These are phyloP conservation scores for Ecdyonurus torrentis DNA, from an alignment of 2,888 invertebrate species.

Conservation along the genomic window DNA sequence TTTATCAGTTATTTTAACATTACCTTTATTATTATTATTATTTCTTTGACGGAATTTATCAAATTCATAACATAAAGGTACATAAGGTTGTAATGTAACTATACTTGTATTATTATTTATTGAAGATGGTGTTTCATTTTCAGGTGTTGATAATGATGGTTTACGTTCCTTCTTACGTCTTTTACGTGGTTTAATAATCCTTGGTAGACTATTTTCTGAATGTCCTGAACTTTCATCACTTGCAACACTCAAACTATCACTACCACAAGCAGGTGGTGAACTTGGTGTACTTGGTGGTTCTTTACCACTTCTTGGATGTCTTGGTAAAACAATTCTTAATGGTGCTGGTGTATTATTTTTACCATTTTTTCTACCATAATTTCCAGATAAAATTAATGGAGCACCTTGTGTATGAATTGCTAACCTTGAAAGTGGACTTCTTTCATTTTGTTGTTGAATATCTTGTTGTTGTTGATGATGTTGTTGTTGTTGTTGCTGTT, in stretches of 20 bases:
- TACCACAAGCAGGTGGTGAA: slow-evolving; percentile 25
- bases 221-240: slow-evolving; percentile 60
- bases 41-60: neutral
- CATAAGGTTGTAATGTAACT: slow-evolving; percentile 30
- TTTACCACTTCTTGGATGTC: slow-evolving; percentile 18
- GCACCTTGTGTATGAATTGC: slow-evolving; percentile 73
- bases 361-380: slow-evolving; percentile 34
- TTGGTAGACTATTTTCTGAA: slow-evolving; percentile 61
- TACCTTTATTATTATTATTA: neutral
- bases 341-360: slow-evolving; percentile 16
- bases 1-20: slow-evolving; percentile 17
- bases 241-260: slow-evolving; percentile 53
- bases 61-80: slow-evolving; percentile 25
- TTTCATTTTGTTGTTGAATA: slow-evolving; percentile 19
- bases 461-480: slow-evolving; percentile 13
- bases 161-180: slow-evolving; percentile 79
- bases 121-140: slow-evolving; percentile 4
- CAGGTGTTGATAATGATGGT: slow-evolving; percentile 29
- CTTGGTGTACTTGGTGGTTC: slow-evolving; percentile 12
- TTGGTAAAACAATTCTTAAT: slow-evolving; percentile 9
- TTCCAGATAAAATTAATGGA: slow-evolving; percentile 58
- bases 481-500: slow-evolving; percentile 14
- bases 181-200: slow-evolving; percentile 79
- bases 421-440: slow-evolving; percentile 47
- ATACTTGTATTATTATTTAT: slow-evolving; percentile 19